A percentile compares a stretch with the other conserved stretches of the same genome.
Evolutionary conservation across 2,113 vertebrate species (phyloP).

Genomic region (Thalassoma bifasciatum): DNA sequence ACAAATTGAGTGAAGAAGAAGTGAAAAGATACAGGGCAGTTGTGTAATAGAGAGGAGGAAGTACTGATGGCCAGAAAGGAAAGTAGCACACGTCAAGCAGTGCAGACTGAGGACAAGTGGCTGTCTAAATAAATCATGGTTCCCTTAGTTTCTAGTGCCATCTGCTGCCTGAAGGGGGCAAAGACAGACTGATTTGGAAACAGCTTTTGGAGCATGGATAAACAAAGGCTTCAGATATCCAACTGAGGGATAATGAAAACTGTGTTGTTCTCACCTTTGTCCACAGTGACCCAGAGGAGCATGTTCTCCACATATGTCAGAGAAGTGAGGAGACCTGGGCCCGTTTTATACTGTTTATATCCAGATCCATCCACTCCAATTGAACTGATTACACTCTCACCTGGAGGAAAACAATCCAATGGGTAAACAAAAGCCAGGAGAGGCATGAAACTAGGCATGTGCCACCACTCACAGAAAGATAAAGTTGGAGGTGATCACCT

Average conservation of each 20-base stretch:
- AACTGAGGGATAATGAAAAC: background rate
- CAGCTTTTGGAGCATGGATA: too few relatives aligned
- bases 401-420: slow-evolving; percentile 62
- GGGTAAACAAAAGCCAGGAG: background rate
- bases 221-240: background rate
- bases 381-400: slow-evolving; percentile 84
- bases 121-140: slow-evolving; percentile 25
- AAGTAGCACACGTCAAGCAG: background rate
- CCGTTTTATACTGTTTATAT: slow-evolving; percentile 81
- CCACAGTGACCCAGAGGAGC: slow-evolving; percentile 87
- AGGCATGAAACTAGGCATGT: background rate
- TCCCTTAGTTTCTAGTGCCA: slow-evolving; percentile 38
- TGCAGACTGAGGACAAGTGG: background rate
- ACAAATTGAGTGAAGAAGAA: background rate
- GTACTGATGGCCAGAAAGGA: background rate
- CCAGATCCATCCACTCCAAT: slow-evolving; percentile 85
- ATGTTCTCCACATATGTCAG: slow-evolving; percentile 83
- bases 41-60: background rate
- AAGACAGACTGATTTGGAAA: too few relatives aligned
- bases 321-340: slow-evolving; percentile 78
- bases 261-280: slow-evolving; percentile 75
- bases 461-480: too few relatives aligned
- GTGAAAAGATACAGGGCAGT: background rate
- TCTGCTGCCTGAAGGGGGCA: slow-evolving; percentile 37
- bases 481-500: slow-evolving; percentile 67